Percentiles rank a stretch among this genome's conserved stretches.
Conservation (phyloP, 2,888 invertebrate species). For the Caradrina clavipalpis region DNA sequence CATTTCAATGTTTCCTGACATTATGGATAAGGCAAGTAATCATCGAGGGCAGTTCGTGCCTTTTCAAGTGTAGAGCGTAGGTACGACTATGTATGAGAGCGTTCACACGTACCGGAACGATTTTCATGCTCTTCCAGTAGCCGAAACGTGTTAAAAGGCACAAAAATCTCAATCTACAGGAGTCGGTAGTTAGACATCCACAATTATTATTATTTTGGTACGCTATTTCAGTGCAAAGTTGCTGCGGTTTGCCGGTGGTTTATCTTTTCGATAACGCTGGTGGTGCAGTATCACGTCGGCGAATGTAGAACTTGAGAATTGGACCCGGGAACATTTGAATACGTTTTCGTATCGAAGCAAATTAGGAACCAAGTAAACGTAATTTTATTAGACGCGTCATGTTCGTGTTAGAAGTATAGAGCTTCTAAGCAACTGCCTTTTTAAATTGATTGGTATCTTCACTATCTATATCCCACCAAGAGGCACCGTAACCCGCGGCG, state of each 20-base stretch:
- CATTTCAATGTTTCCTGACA: not conserved
- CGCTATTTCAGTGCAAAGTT: conserved; percentile 18
- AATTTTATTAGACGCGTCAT: not conserved
- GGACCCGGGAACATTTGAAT: not conserved
- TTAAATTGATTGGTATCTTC: conserved; percentile 2
- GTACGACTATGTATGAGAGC: not conserved
- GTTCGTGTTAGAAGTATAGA: not conserved
- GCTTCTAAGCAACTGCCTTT: conserved; percentile 5
- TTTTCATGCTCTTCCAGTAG: not conserved
- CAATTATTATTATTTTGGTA: not conserved
- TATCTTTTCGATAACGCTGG: conserved; percentile 18
- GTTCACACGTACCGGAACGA: not conserved
- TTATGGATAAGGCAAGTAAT: not conserved
- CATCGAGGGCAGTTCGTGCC: not conserved
- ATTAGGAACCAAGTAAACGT: too few species aligned
- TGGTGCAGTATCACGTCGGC: not conserved
- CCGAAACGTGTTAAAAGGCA: conserved; percentile 7
- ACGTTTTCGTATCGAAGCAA: not conserved
- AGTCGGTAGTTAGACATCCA: conserved; percentile 8
- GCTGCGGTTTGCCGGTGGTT: conserved; percentile 37
- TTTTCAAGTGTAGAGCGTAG: not conserved
- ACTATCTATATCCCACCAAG: too few species aligned
- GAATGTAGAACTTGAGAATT: not conserved
- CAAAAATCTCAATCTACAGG: conserved; percentile 8
- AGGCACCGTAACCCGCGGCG: not conserved